Evolutionary conservation across 2,888 invertebrate genomes (phyloP).

Genomic region (Parascotia fuliginaria): DNA sequence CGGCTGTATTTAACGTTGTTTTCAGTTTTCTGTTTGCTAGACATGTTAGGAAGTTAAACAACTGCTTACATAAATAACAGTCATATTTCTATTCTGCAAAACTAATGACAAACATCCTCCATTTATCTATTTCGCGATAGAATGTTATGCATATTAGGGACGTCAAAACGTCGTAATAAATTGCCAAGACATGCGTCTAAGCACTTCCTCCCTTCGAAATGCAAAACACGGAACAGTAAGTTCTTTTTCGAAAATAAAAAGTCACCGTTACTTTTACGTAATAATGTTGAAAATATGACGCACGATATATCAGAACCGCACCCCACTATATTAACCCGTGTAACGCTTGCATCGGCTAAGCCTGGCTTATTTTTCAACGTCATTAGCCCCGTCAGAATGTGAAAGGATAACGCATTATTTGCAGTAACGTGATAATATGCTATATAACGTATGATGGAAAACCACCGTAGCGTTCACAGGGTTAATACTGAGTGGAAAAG

Average conservation of each 20-base stretch:
- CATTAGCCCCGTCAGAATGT: slow-evolving; percentile 58
- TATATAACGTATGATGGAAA: slow-evolving; percentile 42
- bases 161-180: slow-evolving; percentile 16
- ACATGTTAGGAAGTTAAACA: too few relatives aligned
- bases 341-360: slow-evolving; percentile 57
- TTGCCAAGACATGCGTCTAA: slow-evolving; percentile 14
- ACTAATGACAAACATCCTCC: background rate
- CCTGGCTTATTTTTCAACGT: slow-evolving; percentile 62
- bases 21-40: too few relatives aligned
- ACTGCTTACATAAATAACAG: too few relatives aligned
- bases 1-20: too few relatives aligned
- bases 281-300: slow-evolving; percentile 56
- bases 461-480: slow-evolving; percentile 24
- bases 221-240: slow-evolving; percentile 36
- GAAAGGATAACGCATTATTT: slow-evolving; percentile 61
- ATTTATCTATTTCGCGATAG: background rate
- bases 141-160: slow-evolving; percentile 7
- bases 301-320: slow-evolving; percentile 54
- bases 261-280: slow-evolving; percentile 53
- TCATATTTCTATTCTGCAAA: background rate
- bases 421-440: slow-evolving; percentile 52
- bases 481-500: slow-evolving; percentile 33
- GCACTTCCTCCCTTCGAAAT: slow-evolving; percentile 26
- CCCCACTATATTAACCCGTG: slow-evolving; percentile 50
- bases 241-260: slow-evolving; percentile 46